Conservation (phyloP, 2,797 vertebrate species). For the Acrossocheilus wenchowensis region DNA sequence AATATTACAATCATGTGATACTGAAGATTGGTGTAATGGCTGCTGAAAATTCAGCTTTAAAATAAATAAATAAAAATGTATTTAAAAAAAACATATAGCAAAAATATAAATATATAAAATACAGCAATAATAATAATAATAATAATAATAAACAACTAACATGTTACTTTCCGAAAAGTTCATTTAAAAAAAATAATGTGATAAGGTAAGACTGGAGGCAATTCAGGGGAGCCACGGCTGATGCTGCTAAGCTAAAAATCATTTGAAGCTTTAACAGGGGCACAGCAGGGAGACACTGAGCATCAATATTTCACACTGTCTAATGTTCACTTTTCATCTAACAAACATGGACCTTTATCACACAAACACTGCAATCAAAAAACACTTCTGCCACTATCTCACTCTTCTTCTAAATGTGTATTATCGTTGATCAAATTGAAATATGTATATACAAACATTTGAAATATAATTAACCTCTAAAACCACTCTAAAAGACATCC, state of each 20-base stretch:
- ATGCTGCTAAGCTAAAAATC: slow-evolving; percentile 13
- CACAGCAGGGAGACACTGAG: slow-evolving; percentile 19
- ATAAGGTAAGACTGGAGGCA: slow-evolving; percentile 2
- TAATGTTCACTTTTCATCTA: slow-evolving; percentile 25
- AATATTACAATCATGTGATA: neutral
- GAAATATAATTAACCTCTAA: slow-evolving; percentile 22
- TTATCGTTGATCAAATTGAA: neutral
- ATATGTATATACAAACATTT: slow-evolving; percentile 19
- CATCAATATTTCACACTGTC: slow-evolving; percentile 42
- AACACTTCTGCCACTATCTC: neutral
- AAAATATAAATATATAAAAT: neutral
- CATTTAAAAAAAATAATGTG: neutral
- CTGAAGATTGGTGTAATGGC: too few relatives aligned
- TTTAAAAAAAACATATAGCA: neutral
- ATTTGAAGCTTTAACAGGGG: slow-evolving; percentile 26
- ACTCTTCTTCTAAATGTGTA: neutral
- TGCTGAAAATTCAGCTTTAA: neutral
- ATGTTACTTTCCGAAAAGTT: neutral
- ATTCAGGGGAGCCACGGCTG: neutral
- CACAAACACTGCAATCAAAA: neutral
- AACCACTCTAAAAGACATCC: neutral
- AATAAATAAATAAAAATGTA: neutral
- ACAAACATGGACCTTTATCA: neutral
- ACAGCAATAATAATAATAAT: neutral
- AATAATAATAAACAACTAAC: neutral